Percentiles rank a stretch among this genome's conserved stretches.
These are phyloP conservation scores for Malacosoma neustria DNA, from an alignment of 2,888 invertebrate species.

Conservation along the genomic window DNA sequence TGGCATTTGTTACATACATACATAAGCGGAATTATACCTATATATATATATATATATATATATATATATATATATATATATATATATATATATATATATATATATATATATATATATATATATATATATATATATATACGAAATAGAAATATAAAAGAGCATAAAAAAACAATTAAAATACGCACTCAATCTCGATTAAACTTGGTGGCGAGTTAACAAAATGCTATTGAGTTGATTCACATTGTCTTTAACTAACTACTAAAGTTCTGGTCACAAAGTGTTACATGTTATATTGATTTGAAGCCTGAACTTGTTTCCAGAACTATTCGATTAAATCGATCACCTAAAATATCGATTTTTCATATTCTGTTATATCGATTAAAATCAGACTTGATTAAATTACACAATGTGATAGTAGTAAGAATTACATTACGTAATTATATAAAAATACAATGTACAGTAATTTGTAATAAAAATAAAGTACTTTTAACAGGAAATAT, in stretches of 20 bases:
- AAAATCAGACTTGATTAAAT: background rate
- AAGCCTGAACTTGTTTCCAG: background rate
- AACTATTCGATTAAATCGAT: background rate
- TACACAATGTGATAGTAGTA: background rate
- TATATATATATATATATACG: no score
- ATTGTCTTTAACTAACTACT: background rate
- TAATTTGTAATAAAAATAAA: no score
- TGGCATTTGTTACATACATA: no score
- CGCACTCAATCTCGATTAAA: background rate
- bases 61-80: no score
- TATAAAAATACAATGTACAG: background rate
- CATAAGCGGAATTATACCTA: no score
- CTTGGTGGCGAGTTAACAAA: background rate
- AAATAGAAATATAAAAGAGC: no score
- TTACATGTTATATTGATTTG: background rate
- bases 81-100: no score
- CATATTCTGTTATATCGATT: background rate
- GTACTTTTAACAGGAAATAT: no score
- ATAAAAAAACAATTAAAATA: background rate
- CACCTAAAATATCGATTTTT: slow-evolving; percentile 1
- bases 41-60: no score
- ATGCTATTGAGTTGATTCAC: background rate
- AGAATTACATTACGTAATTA: background rate
- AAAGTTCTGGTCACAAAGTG: background rate
- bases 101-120: no score